These are phyloP conservation scores for Nematopogon swammerdamellus DNA, from an alignment of 2,888 invertebrate species.

Conservation along the genomic window DNA sequence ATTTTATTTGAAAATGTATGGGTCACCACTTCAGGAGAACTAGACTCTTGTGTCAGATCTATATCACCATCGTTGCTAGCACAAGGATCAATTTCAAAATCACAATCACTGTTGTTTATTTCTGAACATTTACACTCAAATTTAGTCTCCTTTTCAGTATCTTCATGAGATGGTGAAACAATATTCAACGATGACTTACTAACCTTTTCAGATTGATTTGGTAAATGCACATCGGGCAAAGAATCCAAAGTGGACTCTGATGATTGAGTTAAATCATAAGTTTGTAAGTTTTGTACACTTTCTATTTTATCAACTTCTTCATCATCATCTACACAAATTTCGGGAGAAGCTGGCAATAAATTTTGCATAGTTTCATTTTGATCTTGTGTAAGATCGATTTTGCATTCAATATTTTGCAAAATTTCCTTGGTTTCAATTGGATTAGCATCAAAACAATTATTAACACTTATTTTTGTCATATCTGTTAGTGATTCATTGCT, in stretches of 20 bases:
- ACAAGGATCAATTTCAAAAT: background rate
- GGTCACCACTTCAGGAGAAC: background rate
- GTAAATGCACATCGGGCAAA: constrained; percentile 20
- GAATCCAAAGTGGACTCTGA: constrained; percentile 24
- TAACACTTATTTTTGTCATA: no score
- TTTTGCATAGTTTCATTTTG: constrained; percentile 5
- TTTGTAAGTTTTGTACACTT: constrained; percentile 7
- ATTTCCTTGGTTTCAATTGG: no score
- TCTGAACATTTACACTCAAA: background rate
- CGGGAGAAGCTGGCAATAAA: no score
- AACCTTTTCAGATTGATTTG: no score
- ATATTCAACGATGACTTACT: no score
- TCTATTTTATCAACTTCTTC: constrained; percentile 7
- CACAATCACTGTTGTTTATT: constrained; percentile 1
- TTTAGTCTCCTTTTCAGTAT: no score
- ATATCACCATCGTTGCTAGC: background rate
- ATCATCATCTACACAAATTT: background rate
- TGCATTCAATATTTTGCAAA: constrained; percentile 10
- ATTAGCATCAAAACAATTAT: no score
- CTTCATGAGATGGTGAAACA: background rate
- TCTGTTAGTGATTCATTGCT: no score
- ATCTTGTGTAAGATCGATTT: constrained; percentile 23
- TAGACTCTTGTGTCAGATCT: background rate
- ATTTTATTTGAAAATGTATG: background rate
- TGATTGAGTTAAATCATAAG: constrained; percentile 29